phyloP scores from a whole-genome alignment of 2,888 invertebrate genomes.

The Tenthredo distinguenda region DNA sequence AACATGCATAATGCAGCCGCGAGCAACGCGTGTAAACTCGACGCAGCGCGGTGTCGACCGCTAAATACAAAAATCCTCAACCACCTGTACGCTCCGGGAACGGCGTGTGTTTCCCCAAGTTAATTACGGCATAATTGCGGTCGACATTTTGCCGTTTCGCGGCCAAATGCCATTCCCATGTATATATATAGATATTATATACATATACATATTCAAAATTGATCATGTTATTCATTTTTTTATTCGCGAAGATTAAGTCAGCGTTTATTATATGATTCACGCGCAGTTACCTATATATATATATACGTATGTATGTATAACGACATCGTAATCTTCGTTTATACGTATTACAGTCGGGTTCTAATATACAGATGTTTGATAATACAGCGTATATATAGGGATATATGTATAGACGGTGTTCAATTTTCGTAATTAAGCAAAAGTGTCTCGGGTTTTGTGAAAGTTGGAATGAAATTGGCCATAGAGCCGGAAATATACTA shows the following conservation, averaged over 20 bases:
- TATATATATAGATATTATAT: not conserved
- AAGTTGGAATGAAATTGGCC: constrained; percentile 31
- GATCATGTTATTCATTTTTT: too few relatives aligned
- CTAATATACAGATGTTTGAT: not conserved
- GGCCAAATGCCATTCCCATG: constrained; percentile 19
- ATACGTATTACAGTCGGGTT: not conserved
- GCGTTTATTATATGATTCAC: not conserved
- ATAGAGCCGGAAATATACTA: constrained; percentile 42
- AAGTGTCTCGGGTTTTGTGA: not conserved
- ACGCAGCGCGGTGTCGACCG: constrained; percentile 72
- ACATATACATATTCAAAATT: too few relatives aligned
- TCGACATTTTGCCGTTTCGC: constrained; percentile 75
- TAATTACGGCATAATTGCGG: constrained; percentile 78
- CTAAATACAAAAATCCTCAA: constrained; percentile 78
- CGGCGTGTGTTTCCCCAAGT: constrained; percentile 69
- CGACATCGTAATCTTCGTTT: not conserved
- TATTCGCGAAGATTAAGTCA: not conserved
- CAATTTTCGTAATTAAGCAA: constrained; percentile 36
- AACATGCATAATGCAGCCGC: constrained; percentile 77
- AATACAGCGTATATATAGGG: not conserved
- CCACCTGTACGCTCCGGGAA: constrained; percentile 73
- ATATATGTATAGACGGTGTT: not conserved
- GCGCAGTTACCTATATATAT: not conserved
- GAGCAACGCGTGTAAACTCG: constrained; percentile 70
- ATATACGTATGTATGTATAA: not conserved